Percentiles rank a stretch among this genome's conserved stretches.
Evolutionary conservation across 2,113 vertebrate species (phyloP).

Genomic region (Tympanuchus pallidicinctus): DNA sequence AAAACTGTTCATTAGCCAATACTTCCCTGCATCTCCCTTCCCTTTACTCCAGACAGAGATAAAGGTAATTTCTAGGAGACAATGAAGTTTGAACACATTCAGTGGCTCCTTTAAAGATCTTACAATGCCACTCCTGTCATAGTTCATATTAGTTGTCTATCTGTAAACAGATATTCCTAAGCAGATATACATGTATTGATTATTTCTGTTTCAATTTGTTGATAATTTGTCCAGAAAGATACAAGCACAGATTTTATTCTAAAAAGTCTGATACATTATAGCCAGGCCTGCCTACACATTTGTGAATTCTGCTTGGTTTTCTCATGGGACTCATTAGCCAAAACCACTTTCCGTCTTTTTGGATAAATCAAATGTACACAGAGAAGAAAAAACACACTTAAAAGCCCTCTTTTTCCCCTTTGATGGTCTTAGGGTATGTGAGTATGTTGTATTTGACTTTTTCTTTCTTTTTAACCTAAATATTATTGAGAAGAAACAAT

Average conservation of each 20-base stretch:
- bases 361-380: neutral
- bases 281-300: neutral
- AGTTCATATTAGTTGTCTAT: too few species aligned
- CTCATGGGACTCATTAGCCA: neutral
- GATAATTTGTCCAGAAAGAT: neutral
- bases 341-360: neutral
- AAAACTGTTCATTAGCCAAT: neutral
- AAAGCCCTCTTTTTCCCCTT: neutral
- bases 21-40: neutral
- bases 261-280: neutral
- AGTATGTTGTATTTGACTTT: neutral
- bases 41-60: neutral
- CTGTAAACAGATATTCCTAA: neutral
- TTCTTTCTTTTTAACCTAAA: neutral
- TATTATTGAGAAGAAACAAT: neutral
- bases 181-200: neutral
- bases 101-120: neutral
- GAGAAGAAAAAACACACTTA: neutral
- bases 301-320: neutral
- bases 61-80: neutral
- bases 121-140: rapidly evolving
- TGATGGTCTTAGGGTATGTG: neutral
- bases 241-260: neutral
- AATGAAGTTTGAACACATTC: neutral
- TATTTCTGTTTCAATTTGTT: neutral